Percentiles rank a stretch among this genome's conserved stretches.
These are phyloP conservation scores for Lophius piscatorius DNA, from an alignment of 2,113 vertebrate species.

Conservation along the genomic window DNA sequence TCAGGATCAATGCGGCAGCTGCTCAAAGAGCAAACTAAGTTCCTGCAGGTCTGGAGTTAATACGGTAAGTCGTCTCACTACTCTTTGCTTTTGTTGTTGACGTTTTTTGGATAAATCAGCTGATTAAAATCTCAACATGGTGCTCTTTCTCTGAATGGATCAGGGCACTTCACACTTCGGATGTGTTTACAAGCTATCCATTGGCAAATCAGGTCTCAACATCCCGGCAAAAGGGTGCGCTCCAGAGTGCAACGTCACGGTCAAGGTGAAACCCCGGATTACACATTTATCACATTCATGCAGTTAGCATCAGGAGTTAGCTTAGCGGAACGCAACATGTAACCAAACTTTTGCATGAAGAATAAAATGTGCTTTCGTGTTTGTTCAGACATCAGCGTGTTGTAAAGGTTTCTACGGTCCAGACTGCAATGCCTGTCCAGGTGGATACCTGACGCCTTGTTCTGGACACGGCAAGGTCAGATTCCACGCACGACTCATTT, in stretches of 20 bases:
- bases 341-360: too few species aligned
- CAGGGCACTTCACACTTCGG: slow-evolving; percentile 68
- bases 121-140: neutral
- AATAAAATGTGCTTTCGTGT: neutral
- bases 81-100: too few species aligned
- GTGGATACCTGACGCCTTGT: slow-evolving; percentile 85
- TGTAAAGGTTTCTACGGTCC: slow-evolving; percentile 92
- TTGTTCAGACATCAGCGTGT: slow-evolving; percentile 82
- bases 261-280: slow-evolving; percentile 76
- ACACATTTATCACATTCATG: neutral
- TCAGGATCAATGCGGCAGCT: slow-evolving; percentile 81
- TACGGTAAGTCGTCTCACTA: slow-evolving; percentile 70
- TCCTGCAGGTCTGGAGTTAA: slow-evolving; percentile 74
- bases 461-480: slow-evolving; percentile 87
- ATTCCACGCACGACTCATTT: too few species aligned
- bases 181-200: slow-evolving; percentile 65
- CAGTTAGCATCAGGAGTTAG: neutral
- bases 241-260: slow-evolving; percentile 76
- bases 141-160: neutral
- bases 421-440: slow-evolving; percentile 87
- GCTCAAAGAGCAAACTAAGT: slow-evolving; percentile 27
- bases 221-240: slow-evolving; percentile 68
- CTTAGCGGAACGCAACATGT: too few species aligned
- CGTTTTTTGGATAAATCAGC: neutral
- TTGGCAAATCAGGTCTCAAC: neutral